These are phyloP conservation scores for Mormyrus proboscirostris DNA, from an alignment of 2,797 vertebrate genomes.

Conservation along the genomic window DNA sequence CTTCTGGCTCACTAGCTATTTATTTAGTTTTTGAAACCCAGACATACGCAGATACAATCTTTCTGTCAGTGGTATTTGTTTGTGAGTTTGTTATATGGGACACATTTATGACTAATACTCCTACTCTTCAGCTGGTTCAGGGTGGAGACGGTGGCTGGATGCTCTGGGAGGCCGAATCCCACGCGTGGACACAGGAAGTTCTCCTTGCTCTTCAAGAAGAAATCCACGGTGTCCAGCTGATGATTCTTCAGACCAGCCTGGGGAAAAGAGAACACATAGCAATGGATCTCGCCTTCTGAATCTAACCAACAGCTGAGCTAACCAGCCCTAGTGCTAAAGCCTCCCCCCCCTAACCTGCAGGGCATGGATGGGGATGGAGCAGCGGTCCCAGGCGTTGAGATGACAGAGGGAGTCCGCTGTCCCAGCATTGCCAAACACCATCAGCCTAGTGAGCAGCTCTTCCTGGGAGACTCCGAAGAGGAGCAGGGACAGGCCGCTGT, in stretches of 20 bases:
- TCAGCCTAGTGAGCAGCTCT: conserved; percentile 79
- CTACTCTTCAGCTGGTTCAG: conserved; percentile 64
- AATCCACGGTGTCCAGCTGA: conserved; percentile 90
- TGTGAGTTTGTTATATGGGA: neutral
- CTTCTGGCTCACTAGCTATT: neutral
- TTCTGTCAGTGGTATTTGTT: neutral
- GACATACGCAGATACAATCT: neutral
- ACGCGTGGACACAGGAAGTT: conserved; percentile 61
- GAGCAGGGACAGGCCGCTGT: conserved; percentile 69
- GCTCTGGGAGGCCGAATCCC: conserved; percentile 43
- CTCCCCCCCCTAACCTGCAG: conserved; percentile 67
- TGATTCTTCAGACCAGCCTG: conserved; percentile 90
- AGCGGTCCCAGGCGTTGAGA: conserved; percentile 86
- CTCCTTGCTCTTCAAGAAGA: conserved; percentile 94
- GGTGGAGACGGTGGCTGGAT: conserved; percentile 33
- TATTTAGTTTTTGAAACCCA: neutral
- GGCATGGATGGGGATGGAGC: conserved; percentile 84
- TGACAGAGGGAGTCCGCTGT: conserved; percentile 82
- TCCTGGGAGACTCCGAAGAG: conserved; percentile 80
- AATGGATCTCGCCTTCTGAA: neutral
- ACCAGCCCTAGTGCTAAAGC: neutral
- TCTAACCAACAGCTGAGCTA: neutral
- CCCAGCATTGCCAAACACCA: conserved; percentile 82
- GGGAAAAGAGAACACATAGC: conserved; percentile 5
- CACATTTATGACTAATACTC: conserved; percentile 29